A percentile compares a stretch with the other conserved stretches of the same genome.
Evolutionary conservation across 1,140 invertebrate species (phyloP).

Genomic region (Polyergus mexicanus): DNA sequence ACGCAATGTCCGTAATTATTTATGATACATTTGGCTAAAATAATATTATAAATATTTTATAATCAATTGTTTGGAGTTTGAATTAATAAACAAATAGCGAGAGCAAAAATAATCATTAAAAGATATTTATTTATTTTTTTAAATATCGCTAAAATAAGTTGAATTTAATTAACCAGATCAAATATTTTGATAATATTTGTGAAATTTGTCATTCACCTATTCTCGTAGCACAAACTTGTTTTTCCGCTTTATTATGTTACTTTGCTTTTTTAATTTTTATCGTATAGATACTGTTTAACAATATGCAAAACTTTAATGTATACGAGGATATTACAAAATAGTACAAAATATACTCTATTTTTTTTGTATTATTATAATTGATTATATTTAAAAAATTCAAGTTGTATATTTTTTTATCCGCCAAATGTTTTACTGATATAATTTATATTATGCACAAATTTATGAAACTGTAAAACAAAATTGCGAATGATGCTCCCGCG

Average conservation of each 20-base stretch:
- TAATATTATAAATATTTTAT: conserved; percentile 19
- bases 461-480: not conserved
- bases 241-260: too few species aligned
- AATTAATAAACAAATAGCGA: conserved; percentile 3
- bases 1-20: conserved; percentile 5
- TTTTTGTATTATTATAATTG: not conserved
- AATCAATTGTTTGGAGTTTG: not conserved
- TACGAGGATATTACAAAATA: not conserved
- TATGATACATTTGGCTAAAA: not conserved
- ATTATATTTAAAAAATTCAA: not conserved
- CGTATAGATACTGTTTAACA: not conserved
- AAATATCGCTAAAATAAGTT: not conserved
- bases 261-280: too few species aligned
- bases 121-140: not conserved
- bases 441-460: not conserved
- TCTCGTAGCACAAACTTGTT: too few species aligned
- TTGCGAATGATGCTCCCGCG: not conserved
- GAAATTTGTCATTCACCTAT: not conserved
- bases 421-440: not conserved
- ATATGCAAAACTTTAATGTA: not conserved
- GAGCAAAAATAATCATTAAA: not conserved
- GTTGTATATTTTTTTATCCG: not conserved
- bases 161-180: not conserved
- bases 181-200: conserved; percentile 12
- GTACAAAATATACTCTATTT: not conserved